A percentile compares a stretch with the other conserved stretches of the same genome.
phyloP scores from a whole-genome alignment of 2,113 vertebrate species.

The Vidua chalybeata region DNA sequence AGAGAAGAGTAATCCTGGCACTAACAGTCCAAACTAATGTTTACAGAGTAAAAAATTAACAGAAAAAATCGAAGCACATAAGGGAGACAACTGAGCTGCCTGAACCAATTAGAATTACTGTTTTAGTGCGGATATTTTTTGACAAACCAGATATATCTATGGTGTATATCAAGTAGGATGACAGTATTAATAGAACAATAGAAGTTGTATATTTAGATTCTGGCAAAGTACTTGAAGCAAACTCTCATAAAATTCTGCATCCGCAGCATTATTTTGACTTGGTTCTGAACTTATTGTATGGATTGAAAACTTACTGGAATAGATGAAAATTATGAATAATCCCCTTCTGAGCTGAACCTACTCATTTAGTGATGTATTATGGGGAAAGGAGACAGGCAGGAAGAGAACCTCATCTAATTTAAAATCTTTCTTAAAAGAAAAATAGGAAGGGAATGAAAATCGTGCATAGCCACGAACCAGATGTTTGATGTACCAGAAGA shows the following conservation, averaged over 20 bases:
- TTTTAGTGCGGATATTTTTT: not conserved
- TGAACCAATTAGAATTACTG: conserved; percentile 27
- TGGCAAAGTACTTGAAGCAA: conserved; percentile 29
- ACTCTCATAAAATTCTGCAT: conserved; percentile 30
- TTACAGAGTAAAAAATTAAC: conserved; percentile 43
- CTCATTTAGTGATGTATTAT: not conserved
- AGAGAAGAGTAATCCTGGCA: not conserved
- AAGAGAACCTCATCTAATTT: not conserved
- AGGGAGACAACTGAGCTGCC: conserved; percentile 36
- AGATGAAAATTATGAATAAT: not conserved
- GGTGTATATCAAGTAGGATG: conserved; percentile 15
- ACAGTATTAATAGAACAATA: conserved; percentile 51
- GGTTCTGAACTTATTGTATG: not conserved
- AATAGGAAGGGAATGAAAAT: not conserved
- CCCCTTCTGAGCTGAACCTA: not conserved
- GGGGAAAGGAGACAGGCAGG: not conserved
- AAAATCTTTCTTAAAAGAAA: not conserved
- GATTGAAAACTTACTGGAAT: not conserved
- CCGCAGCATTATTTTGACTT: conserved; percentile 9
- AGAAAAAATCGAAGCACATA: conserved; percentile 20
- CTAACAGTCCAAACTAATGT: not conserved
- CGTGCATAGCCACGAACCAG: not conserved
- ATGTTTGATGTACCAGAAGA: conserved; percentile 17
- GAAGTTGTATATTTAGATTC: conserved; percentile 49
- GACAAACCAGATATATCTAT: conserved; percentile 21